Evolutionary conservation across 2,113 vertebrate species (phyloP), one percentile per base, ranked within the genome.

Genomic region (Alethe diademata): DNA sequence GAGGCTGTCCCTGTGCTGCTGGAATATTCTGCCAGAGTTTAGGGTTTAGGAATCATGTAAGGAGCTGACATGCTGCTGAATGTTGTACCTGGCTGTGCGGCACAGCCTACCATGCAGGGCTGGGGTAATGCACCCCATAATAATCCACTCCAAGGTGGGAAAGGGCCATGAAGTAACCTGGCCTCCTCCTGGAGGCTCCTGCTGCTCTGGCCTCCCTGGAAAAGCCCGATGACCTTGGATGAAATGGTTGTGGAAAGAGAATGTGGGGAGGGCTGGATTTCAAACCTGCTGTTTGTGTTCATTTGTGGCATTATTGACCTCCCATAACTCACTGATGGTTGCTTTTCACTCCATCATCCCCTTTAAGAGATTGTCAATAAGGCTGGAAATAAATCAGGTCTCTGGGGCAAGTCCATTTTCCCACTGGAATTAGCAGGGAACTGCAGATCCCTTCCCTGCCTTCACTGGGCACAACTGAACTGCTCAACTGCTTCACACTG

Each of bases 1-100:
- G 61, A 48, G 48, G 78, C 35, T 56, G 25, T 7, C 15, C 24
- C 48, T 35, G 56, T 42, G 56, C 54, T 74, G 50, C n/a, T 36
- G 86, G 66, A 47, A 8, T 6, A 8, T 42, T 40, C 56, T 66
- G 8, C 33, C 61, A 40, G 43, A 35, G 47, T 26, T 73, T n/a
- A 0, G 2, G 22, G 50, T 1, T 0, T 1, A 15, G 45, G 38
- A 36, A 4, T 29, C 0, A 0, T 17, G 8, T 1, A 2, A 48
- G 53, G 48, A 75, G 35, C 48, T 75, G 62, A 47, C 90, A 31
- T 35, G 5, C 26, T 43, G 54, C 81, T 31, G 12, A 8, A 43
- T 25, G 40, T 5, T 78, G 14, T 2, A 22, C 36, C 66, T 17
- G 12, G 8, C 47, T 15, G 29, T 15, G 80, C 73, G 56, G 45